A percentile compares a stretch with the other conserved stretches of the same genome.
These are phyloP conservation scores for Chaenogobius annularis DNA, from an alignment of 2,113 vertebrate genomes.

Conservation along the genomic window DNA sequence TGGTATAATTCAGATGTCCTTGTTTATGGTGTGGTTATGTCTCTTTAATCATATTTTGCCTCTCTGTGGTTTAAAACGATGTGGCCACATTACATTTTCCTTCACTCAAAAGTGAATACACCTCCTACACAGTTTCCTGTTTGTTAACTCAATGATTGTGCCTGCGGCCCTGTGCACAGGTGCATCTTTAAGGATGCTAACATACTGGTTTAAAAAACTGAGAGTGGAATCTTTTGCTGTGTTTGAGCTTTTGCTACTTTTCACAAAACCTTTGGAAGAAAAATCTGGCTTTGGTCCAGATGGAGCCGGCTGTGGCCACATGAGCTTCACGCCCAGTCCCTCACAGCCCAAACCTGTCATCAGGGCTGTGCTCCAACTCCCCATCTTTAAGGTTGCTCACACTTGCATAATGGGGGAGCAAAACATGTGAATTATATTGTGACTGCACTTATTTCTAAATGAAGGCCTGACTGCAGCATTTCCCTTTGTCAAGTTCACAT, in stretches of 20 bases:
- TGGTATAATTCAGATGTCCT: not conserved
- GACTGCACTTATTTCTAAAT: not conserved
- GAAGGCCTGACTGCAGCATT: not conserved
- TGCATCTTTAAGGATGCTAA: not conserved
- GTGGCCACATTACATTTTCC: conserved; percentile 39
- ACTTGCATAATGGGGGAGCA: not conserved
- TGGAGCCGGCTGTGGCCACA: conserved; percentile 47
- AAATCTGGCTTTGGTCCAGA: conserved; percentile 49
- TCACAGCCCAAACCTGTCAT: conserved; percentile 49
- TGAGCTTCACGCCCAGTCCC: conserved; percentile 31
- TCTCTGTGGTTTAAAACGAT: conserved; percentile 4
- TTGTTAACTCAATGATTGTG: conserved; percentile 53
- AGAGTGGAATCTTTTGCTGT: conserved; percentile 6
- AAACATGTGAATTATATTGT: not conserved
- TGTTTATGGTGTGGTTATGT: conserved; percentile 9
- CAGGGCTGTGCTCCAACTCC: conserved; percentile 25
- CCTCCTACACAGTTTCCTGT: conserved; percentile 73
- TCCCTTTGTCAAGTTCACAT: not conserved
- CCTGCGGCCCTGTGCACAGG: not conserved
- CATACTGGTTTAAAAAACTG: not conserved
- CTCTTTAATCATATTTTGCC: conserved; percentile 3
- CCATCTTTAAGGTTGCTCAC: conserved; percentile 33
- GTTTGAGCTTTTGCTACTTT: conserved; percentile 21
- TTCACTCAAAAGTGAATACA: conserved; percentile 41
- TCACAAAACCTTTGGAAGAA: conserved; percentile 35